Conservation (phyloP, 2,113 vertebrate genomes). For the Rhinichthys klamathensis region DNA sequence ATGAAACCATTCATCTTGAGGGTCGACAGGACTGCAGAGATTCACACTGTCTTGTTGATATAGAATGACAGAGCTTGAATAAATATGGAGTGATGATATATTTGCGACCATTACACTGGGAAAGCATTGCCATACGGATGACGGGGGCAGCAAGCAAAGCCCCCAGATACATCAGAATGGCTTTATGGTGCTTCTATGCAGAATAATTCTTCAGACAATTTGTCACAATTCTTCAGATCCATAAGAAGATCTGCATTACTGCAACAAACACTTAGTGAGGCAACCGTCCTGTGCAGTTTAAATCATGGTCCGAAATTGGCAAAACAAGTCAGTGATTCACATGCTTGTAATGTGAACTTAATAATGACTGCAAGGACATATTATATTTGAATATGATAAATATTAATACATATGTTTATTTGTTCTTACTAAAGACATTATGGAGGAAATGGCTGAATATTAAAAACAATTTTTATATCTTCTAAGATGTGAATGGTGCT, state of each 20-base stretch:
- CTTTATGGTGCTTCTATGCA: conserved; percentile 50
- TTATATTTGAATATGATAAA: not conserved
- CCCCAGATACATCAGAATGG: conserved; percentile 52
- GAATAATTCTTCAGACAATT: conserved; percentile 48
- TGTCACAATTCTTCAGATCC: conserved; percentile 13
- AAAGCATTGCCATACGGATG: not conserved
- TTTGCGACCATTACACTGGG: conserved; percentile 45
- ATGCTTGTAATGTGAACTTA: not conserved
- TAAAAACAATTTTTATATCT: not conserved
- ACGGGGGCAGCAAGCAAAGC: not conserved
- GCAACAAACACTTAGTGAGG: not conserved
- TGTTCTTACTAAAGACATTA: not conserved
- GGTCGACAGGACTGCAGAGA: conserved; percentile 52
- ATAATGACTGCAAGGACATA: not conserved
- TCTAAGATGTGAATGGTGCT: not conserved
- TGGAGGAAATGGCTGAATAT: not conserved
- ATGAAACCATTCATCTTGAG: conserved; percentile 48
- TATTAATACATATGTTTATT: not conserved
- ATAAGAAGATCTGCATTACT: not conserved
- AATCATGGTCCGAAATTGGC: not conserved
- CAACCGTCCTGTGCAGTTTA: not conserved
- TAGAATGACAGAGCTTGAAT: conserved; percentile 54
- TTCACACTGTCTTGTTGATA: conserved; percentile 52
- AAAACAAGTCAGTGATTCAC: conserved; percentile 15
- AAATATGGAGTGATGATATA: conserved; percentile 52